Percentiles rank a stretch among this genome's conserved stretches.
Conservation (phyloP, 2,888 invertebrate genomes). For the Chymomyza fuscimana region DNA sequence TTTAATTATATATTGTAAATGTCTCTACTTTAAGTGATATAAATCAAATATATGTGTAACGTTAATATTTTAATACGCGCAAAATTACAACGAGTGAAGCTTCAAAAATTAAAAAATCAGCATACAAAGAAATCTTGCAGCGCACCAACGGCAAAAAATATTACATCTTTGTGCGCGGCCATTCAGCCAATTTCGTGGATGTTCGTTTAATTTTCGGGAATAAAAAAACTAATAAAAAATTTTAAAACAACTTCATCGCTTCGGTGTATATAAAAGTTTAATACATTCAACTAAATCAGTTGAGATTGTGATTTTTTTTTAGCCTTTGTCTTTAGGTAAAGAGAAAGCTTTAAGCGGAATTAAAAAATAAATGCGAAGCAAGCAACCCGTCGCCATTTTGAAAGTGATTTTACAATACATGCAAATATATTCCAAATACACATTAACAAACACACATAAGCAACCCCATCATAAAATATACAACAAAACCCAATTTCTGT, state of each 20-base stretch:
- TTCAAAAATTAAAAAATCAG: slow-evolving; percentile 55
- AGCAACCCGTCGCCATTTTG: slow-evolving; percentile 73
- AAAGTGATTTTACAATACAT: slow-evolving; percentile 68
- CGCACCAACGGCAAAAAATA: slow-evolving; percentile 38
- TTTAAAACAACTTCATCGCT: slow-evolving; percentile 31
- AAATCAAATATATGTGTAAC: slow-evolving; percentile 68
- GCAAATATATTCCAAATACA: slow-evolving; percentile 36
- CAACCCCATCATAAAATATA: slow-evolving; percentile 30
- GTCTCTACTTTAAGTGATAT: slow-evolving; percentile 71
- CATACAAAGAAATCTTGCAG: slow-evolving; percentile 32
- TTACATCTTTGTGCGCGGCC: slow-evolving; percentile 30
- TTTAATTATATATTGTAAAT: slow-evolving; percentile 73
- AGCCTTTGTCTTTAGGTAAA: slow-evolving; percentile 70
- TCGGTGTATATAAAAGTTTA: slow-evolving; percentile 53
- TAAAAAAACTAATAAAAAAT: slow-evolving; percentile 16
- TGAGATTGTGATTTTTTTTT: slow-evolving; percentile 71
- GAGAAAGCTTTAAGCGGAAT: slow-evolving; percentile 72
- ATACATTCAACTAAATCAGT: slow-evolving; percentile 55
- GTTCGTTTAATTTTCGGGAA: slow-evolving; percentile 58
- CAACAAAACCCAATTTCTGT: slow-evolving; percentile 37
- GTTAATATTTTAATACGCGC: slow-evolving; percentile 67
- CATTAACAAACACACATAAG: slow-evolving; percentile 43
- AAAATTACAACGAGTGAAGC: slow-evolving; percentile 75
- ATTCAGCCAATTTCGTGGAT: slow-evolving; percentile 25
- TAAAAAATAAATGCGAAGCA: slow-evolving; percentile 53